These are phyloP conservation scores for Aselliscus stoliczkanus DNA, from an alignment of 2,797 vertebrate genomes.

Conservation along the genomic window DNA sequence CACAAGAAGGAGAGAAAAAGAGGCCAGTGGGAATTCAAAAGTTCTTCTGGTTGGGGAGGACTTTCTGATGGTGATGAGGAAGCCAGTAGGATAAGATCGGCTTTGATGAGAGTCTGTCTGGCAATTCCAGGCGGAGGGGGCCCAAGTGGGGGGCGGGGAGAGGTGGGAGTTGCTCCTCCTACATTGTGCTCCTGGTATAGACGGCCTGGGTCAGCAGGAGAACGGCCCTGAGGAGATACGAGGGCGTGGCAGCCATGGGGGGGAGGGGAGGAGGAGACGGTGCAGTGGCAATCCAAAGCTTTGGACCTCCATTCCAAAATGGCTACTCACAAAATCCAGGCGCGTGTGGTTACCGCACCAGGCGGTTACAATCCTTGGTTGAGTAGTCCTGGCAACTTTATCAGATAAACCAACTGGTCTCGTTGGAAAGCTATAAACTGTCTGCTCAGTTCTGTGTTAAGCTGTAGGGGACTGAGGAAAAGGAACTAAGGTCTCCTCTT, in stretches of 20 bases:
- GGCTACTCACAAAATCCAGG: background rate
- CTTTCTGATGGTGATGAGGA: background rate
- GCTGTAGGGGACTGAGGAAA: background rate
- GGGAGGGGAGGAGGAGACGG: background rate
- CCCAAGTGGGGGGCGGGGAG: background rate
- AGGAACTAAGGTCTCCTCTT: conserved; percentile 21
- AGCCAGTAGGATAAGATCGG: background rate
- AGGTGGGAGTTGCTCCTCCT: background rate
- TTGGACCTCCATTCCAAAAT: conserved; percentile 2
- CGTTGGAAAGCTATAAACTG: background rate
- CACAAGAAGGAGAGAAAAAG: background rate
- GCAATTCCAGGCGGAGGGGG: background rate
- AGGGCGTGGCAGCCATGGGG: background rate
- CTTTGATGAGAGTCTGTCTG: background rate
- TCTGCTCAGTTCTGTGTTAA: background rate
- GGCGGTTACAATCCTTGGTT: background rate
- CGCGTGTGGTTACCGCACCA: conserved; percentile 1
- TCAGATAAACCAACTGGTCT: background rate
- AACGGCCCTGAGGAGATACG: background rate
- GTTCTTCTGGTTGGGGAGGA: background rate
- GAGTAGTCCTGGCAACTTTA: background rate
- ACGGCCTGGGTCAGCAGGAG: background rate
- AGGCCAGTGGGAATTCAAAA: background rate
- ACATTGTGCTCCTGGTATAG: background rate
- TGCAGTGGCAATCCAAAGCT: background rate